Evolutionary conservation across 2,113 vertebrate species (phyloP), one percentile per base, ranked within the genome.

Genomic region (Phrynosoma platyrhinos): DNA sequence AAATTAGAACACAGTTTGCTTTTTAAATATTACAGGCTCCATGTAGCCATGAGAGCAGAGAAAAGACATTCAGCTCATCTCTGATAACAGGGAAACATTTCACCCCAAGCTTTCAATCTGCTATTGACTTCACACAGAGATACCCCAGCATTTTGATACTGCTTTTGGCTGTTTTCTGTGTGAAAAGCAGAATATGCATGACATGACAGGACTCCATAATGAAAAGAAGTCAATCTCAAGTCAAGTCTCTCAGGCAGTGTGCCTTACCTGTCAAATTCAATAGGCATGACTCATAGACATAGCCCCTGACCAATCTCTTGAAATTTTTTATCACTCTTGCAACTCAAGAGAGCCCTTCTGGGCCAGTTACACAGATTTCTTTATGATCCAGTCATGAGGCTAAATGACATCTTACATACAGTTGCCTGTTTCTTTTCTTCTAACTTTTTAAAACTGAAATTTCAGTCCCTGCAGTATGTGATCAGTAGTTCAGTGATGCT

Each of bases 251-350:
- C 3, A 87, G 9, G 74, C 30, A 71, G 10, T 13, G 36, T 9
- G 8, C 78, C 84, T 87, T 78, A 25, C 47, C 40, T 89, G 58
- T 21, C 32, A 88, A 79, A 87, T 27, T 64, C 83, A 2, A 55
- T 36, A 68, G 79, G 77, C 77, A 30, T 66, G 40, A 86, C 76
- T 81, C 25, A 0, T 36, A 23, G 5, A 16, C 42, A 53, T 8
- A 68, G 0, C 72, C 52, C 32, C 36, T 0, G 0, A 23, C 4
- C 25, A 90, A 0, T 13, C 2, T 0, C 1, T 1, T 23, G 0
- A 62, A 30, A 0, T 82, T 36, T 2, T 30, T 66, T 77, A 88
- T 21, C 81, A n/a, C 74, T 84, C 3, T 79, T 89, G 30, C 68
- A 40, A 68, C 23, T 53, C 13, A 16, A 79, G 53, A 23, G 25